Evolutionary conservation across 2,888 invertebrate genomes (phyloP).

Genomic region (Boloria selene): DNA sequence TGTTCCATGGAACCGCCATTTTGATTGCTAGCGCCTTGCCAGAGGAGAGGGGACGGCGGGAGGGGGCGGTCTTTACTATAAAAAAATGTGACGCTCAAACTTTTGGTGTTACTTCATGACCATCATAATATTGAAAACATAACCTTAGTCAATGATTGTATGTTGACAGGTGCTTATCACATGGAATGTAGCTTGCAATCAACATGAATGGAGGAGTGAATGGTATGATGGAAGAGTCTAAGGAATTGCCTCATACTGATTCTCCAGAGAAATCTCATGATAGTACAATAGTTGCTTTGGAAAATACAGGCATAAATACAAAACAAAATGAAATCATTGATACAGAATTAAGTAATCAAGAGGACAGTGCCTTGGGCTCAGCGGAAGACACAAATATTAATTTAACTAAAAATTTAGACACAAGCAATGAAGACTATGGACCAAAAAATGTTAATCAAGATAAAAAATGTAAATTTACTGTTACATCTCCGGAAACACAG

Average conservation of each 20-base stretch:
- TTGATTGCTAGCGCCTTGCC: conserved; percentile 75
- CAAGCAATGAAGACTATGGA: conserved; percentile 46
- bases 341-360: conserved; percentile 40
- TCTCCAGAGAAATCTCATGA: conserved; percentile 12
- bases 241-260: conserved; percentile 47
- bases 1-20: conserved; percentile 76
- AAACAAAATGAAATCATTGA: conserved; percentile 36
- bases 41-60: conserved; percentile 61
- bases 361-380: conserved; percentile 15
- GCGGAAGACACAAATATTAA: conserved; percentile 22
- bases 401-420: conserved; percentile 41
- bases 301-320: conserved; percentile 4
- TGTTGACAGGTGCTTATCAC: conserved; percentile 62
- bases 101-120: conserved; percentile 55
- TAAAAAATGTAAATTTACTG: background rate
- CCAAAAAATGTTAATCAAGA: conserved; percentile 4
- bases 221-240: conserved; percentile 66
- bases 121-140: conserved; percentile 52
- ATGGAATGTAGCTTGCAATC: conserved; percentile 60
- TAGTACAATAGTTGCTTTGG: background rate
- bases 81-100: conserved; percentile 68
- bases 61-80: conserved; percentile 57
- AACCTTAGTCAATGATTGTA: conserved; percentile 53
- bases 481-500: background rate
- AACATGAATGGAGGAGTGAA: conserved; percentile 71